phyloP scores from a whole-genome alignment of 2,797 vertebrate genomes.

The Thunnus albacares region DNA sequence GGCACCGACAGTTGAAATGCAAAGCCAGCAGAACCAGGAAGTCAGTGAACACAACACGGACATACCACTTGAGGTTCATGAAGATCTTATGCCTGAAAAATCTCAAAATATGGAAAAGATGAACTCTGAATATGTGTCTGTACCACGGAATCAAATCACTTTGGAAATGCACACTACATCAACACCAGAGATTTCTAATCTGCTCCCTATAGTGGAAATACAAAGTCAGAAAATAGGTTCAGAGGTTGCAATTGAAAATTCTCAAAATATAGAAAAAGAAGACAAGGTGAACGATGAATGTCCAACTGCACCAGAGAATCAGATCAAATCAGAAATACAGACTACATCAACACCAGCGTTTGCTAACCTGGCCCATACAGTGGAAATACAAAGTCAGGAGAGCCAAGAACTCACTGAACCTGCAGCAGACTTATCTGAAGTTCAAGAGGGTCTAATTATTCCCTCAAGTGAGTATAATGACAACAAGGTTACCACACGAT shows the following conservation, averaged over 20 bases:
- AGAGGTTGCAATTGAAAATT: neutral
- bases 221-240: neutral
- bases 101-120: conserved; percentile 23
- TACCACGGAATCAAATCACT: conserved; percentile 14
- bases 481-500: conserved; percentile 21
- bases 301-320: conserved; percentile 19
- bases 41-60: neutral
- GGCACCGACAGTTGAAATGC: conserved; percentile 17
- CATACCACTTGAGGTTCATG: neutral
- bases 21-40: conserved; percentile 23
- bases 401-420: conserved; percentile 23
- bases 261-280: neutral
- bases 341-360: neutral
- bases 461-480: conserved; percentile 26
- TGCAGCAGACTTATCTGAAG: neutral
- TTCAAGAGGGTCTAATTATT: conserved; percentile 29
- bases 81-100: conserved; percentile 10
- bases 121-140: conserved; percentile 5
- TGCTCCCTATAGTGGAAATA: neutral
- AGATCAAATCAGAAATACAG: conserved; percentile 26
- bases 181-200: conserved; percentile 22
- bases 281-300: neutral
- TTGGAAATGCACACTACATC: conserved; percentile 21
- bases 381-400: conserved; percentile 13
- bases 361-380: neutral